Conservation (phyloP, 2,113 vertebrate species). For the Cottus gobio region DNA sequence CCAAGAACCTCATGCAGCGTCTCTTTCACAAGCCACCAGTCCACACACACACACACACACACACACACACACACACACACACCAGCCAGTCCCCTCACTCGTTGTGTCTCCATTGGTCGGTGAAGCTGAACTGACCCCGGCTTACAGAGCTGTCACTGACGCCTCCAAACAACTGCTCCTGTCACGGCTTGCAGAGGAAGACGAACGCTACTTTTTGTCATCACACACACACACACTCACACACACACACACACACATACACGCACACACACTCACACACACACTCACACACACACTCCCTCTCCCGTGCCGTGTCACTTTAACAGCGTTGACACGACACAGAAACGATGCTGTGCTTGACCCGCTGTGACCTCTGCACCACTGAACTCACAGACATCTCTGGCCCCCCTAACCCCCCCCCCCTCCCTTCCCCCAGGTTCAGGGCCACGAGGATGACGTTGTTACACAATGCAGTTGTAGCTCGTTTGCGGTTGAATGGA, state of each 20-base stretch:
- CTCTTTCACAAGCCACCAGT: conserved; percentile 28
- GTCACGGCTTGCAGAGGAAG: conserved; percentile 12
- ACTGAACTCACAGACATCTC: no score
- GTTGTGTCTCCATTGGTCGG: conserved; percentile 30
- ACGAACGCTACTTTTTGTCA: background rate
- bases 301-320: no score
- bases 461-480: no score
- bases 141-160: conserved; percentile 24
- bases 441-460: no score
- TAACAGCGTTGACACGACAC: no score
- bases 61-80: background rate
- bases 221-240: background rate
- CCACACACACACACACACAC: no score
- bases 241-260: conserved; percentile 2
- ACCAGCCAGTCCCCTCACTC: background rate
- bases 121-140: conserved; percentile 27
- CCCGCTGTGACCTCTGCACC: no score
- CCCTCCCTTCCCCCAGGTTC: no score
- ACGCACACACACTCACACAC: conserved; percentile 1
- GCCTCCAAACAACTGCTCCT: conserved; percentile 32
- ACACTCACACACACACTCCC: no score
- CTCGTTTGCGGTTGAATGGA: no score
- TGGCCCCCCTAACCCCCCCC: no score
- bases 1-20: conserved; percentile 24
- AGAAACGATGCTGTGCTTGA: no score